Evolutionary conservation across 2,888 invertebrate species (phyloP).

Genomic region (Atethmia centrago): DNA sequence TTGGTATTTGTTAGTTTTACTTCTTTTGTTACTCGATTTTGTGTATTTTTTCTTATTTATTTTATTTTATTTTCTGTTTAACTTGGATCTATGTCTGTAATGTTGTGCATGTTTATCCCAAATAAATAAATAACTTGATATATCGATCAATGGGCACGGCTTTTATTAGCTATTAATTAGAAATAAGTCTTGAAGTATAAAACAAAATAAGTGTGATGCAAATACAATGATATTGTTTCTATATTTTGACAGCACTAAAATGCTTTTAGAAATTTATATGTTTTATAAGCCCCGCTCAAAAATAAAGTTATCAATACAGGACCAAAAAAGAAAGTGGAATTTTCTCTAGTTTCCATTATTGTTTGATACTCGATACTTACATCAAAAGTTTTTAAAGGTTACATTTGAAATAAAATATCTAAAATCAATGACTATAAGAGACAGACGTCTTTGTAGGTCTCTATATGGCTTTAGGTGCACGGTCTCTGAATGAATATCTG

Average conservation of each 20-base stretch:
- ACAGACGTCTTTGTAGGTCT: background rate
- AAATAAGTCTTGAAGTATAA: background rate
- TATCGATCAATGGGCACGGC: background rate
- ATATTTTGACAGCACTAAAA: slow-evolving; percentile 7
- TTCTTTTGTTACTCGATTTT: too few relatives aligned
- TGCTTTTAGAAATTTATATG: slow-evolving; percentile 23
- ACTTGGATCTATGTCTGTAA: too few relatives aligned
- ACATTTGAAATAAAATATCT: background rate
- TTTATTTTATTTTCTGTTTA: too few relatives aligned
- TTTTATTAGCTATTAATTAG: background rate
- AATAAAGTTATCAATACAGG: background rate
- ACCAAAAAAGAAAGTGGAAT: background rate
- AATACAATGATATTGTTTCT: background rate
- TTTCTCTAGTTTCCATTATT: slow-evolving; percentile 14
- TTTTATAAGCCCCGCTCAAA: background rate
- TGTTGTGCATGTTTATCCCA: too few relatives aligned
- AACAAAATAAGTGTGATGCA: background rate
- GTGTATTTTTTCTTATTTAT: too few relatives aligned
- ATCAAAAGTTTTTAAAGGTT: slow-evolving; percentile 1
- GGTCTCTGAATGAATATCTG: background rate
- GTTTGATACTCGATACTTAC: slow-evolving; percentile 29
- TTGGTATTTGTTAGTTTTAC: too few relatives aligned
- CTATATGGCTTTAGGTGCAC: background rate
- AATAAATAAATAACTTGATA: background rate
- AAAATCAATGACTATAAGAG: background rate